A percentile compares a stretch with the other conserved stretches of the same genome.
phyloP scores from a whole-genome alignment of 2,888 invertebrate genomes.

The Dinocampus coccinellae region DNA sequence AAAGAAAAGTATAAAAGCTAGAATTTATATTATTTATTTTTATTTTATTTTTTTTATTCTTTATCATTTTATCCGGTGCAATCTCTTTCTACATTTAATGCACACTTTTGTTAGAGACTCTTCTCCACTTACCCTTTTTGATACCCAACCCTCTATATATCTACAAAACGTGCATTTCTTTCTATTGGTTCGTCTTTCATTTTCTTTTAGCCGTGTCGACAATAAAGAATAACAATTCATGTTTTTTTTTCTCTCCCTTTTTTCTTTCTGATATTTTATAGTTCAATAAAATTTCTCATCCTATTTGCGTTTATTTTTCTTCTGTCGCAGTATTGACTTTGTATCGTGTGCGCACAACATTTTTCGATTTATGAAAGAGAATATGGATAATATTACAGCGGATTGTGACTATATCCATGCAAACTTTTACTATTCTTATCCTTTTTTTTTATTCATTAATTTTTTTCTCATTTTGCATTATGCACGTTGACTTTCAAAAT shows the following conservation, averaged over 20 bases:
- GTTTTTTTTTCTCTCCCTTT: not conserved
- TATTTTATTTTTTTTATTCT: not conserved
- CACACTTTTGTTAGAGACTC: slow-evolving; percentile 18
- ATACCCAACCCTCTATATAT: slow-evolving; percentile 12
- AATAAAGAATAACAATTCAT: not conserved
- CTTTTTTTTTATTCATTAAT: too few relatives aligned
- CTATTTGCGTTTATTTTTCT: not conserved
- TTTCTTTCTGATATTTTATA: not conserved
- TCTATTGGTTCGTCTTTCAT: not conserved
- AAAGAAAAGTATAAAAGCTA: slow-evolving; percentile 24
- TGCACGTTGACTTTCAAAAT: slow-evolving; percentile 28
- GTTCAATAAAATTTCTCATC: not conserved
- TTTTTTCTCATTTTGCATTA: not conserved
- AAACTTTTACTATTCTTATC: not conserved
- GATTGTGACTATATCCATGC: not conserved
- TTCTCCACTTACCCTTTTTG: slow-evolving; percentile 23
- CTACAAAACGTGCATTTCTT: not conserved
- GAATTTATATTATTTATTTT: not conserved
- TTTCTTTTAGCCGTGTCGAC: not conserved
- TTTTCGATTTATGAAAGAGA: slow-evolving; percentile 12
- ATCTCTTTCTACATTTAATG: not conserved
- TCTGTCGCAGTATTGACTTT: slow-evolving; percentile 3
- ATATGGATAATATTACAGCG: not conserved
- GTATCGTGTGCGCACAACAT: not conserved
- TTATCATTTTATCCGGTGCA: slow-evolving; percentile 9